Conservation (phyloP, 2,113 vertebrate genomes). For the Ctenomys sociabilis region DNA sequence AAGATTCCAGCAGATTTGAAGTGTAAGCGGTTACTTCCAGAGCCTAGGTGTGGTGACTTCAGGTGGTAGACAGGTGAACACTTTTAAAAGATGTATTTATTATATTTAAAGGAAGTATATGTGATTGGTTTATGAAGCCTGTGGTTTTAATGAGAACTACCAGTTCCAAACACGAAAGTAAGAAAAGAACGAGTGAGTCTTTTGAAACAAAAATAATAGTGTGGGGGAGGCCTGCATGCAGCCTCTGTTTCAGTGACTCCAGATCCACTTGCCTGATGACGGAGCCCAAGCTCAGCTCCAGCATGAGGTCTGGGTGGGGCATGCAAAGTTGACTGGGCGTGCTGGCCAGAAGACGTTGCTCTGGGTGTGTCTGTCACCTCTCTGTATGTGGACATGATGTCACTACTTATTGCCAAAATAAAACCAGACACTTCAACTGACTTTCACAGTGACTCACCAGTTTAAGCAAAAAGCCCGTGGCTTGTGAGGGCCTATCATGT, state of each 20-base stretch:
- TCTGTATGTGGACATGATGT: not conserved
- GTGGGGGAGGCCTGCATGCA: fast-evolving
- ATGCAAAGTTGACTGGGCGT: not conserved
- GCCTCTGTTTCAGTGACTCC: not conserved
- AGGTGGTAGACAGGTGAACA: not conserved
- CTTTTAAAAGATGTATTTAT: not conserved
- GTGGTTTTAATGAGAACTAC: constrained; percentile 24
- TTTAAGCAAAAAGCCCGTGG: not conserved
- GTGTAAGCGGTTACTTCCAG: not conserved
- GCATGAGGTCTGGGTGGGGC: not conserved
- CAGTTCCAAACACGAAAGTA: not conserved
- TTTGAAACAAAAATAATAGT: constrained; percentile 8
- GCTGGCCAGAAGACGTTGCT: not conserved
- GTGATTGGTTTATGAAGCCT: not conserved
- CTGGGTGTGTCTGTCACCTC: not conserved
- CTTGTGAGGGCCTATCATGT: not conserved
- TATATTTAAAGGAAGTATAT: constrained; percentile 29
- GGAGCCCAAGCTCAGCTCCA: not conserved
- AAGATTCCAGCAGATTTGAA: no score
- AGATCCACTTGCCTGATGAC: not conserved
- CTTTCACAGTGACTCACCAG: not conserved
- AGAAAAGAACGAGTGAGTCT: constrained; percentile 34
- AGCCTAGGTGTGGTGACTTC: not conserved
- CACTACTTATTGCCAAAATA: not conserved
- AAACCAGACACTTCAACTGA: not conserved